phyloP scores from a whole-genome alignment of 2,113 vertebrate species.

The Tachuris rubrigastra region DNA sequence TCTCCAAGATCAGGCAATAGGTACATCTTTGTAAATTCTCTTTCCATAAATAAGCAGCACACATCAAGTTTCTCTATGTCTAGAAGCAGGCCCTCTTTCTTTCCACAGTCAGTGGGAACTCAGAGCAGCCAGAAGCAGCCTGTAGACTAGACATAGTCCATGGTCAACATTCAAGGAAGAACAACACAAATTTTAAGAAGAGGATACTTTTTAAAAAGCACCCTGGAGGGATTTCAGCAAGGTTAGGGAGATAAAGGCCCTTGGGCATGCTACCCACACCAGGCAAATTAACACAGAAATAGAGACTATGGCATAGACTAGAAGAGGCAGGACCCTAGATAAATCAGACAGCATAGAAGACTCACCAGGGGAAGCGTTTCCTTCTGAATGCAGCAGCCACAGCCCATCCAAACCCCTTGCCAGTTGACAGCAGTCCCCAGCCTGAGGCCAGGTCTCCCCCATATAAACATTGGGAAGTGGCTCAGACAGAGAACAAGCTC shows the following conservation, averaged over 20 bases:
- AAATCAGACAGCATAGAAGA: background rate
- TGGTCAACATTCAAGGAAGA: background rate
- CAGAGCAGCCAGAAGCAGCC: background rate
- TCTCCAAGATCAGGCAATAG: background rate
- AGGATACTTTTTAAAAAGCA: fast-evolving
- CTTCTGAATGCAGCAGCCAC: fast-evolving
- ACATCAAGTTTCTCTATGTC: background rate
- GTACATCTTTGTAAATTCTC: background rate
- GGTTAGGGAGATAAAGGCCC: background rate
- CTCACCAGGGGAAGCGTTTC: background rate
- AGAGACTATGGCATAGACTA: fast-evolving
- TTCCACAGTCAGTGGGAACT: background rate
- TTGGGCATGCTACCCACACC: background rate
- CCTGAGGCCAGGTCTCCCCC: fast-evolving
- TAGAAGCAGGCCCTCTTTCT: background rate
- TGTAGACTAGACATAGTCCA: fast-evolving
- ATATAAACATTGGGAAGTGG: fast-evolving
- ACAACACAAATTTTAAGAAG: background rate
- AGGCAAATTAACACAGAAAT: background rate
- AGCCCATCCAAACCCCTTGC: fast-evolving
- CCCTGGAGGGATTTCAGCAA: background rate
- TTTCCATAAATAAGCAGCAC: background rate
- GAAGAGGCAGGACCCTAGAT: background rate
- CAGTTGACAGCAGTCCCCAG: background rate
- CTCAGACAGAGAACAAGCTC: fast-evolving